These are phyloP conservation scores for Cynopterus sphinx DNA, from an alignment of 2,797 vertebrate species.

Conservation along the genomic window DNA sequence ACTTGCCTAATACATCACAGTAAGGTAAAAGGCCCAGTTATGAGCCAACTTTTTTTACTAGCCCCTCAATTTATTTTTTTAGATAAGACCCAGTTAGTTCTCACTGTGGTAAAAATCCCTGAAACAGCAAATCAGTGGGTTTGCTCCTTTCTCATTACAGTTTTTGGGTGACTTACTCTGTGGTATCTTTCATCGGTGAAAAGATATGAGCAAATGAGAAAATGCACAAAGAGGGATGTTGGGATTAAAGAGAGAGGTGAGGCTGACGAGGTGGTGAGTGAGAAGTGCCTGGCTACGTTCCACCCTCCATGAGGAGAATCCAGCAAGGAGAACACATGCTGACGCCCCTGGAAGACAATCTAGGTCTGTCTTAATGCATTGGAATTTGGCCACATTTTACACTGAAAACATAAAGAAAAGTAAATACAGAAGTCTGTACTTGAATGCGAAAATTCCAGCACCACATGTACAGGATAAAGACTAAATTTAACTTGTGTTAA, in stretches of 20 bases:
- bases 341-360: not conserved
- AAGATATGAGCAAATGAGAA: not conserved
- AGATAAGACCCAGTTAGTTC: not conserved
- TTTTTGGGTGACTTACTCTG: not conserved
- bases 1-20: not conserved
- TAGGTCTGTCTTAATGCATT: not conserved
- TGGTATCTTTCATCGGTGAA: not conserved
- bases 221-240: not conserved
- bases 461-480: not conserved
- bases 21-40: not conserved
- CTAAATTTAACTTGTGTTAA: not conserved
- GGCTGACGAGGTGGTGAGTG: not conserved
- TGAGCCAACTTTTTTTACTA: not conserved
- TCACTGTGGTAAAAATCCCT: not conserved
- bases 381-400: not conserved
- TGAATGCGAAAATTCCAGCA: not conserved
- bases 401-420: not conserved
- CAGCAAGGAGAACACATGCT: fast-evolving
- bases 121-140: not conserved
- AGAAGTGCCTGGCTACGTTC: not conserved
- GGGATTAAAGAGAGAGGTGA: not conserved
- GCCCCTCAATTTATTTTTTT: not conserved
- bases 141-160: not conserved
- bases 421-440: not conserved
- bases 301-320: not conserved